Conservation (phyloP, 2,113 vertebrate species). For the Rhabdomys dilectus region DNA sequence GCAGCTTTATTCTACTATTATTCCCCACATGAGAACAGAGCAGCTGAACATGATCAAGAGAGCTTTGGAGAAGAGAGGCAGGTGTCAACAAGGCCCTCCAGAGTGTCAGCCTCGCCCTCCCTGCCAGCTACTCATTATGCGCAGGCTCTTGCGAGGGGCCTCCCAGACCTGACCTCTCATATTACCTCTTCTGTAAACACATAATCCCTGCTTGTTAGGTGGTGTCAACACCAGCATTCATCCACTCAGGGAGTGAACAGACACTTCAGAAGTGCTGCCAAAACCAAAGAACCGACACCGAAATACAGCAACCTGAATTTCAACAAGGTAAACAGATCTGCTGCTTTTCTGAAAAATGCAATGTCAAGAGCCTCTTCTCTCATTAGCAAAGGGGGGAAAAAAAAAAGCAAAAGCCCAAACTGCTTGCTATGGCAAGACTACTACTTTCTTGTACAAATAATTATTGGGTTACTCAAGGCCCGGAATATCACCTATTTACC, state of each 20-base stretch:
- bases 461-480: constrained; percentile 63
- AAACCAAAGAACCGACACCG: constrained; percentile 91
- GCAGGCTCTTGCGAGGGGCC: constrained; percentile 93
- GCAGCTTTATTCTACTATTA: constrained; percentile 96
- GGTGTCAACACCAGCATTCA: constrained; percentile 96
- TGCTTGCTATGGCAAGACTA: constrained; percentile 63
- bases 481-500: constrained; percentile 38
- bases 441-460: constrained; percentile 63
- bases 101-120: constrained; percentile 94
- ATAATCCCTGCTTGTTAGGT: constrained; percentile 98
- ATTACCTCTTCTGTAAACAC: constrained; percentile 98
- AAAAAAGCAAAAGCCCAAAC: constrained; percentile 43
- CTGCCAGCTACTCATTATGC: constrained; percentile 98
- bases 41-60: constrained; percentile 97
- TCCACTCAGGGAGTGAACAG: constrained; percentile 88
- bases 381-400: constrained; percentile 47
- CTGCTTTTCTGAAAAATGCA: constrained; percentile 74
- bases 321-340: constrained; percentile 92
- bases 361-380: constrained; percentile 74
- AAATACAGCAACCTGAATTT: constrained; percentile 93
- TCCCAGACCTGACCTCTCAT: constrained; percentile 97
- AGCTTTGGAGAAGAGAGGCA: constrained; percentile 92
- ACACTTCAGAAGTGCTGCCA: constrained; percentile 92
- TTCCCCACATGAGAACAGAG: constrained; percentile 94
- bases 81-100: constrained; percentile 93